A percentile compares a stretch with the other conserved stretches of the same genome.
Evolutionary conservation across 2,113 vertebrate genomes (phyloP).

Genomic region (Myotis davidii): DNA sequence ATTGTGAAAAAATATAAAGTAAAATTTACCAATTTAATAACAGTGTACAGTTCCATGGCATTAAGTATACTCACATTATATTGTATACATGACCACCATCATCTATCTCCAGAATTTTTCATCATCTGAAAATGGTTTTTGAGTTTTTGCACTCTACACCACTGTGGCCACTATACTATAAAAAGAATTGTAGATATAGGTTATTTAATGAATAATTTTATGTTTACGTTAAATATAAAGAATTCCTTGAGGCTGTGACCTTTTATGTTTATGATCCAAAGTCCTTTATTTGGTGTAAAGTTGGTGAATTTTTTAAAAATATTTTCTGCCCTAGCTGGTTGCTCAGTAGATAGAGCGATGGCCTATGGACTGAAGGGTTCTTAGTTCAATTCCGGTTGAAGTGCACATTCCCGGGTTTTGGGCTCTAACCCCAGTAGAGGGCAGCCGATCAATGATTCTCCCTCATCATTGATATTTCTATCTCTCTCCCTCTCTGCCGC

Average conservation of each 20-base stretch:
- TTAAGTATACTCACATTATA: conserved; percentile 27
- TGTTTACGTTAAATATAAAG: conserved; percentile 14
- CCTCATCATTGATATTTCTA: no score
- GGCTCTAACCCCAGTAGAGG: no score
- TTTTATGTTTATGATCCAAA: conserved; percentile 25
- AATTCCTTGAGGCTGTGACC: neutral
- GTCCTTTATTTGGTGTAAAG: neutral
- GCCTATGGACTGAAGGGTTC: no score
- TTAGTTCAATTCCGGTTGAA: no score
- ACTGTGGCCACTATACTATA: neutral
- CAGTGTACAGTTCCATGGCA: neutral
- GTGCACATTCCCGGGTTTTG: no score
- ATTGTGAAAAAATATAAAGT: neutral
- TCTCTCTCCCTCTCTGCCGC: no score
- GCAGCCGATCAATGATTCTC: no score
- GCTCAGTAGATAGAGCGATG: no score
- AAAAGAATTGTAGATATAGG: neutral
- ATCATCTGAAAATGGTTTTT: neutral
- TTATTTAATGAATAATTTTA: conserved; percentile 29
- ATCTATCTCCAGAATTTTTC: conserved; percentile 1
- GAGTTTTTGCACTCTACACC: conserved; percentile 11
- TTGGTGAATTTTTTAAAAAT: conserved; percentile 1
- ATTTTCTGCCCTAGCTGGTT: no score
- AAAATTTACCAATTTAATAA: neutral
- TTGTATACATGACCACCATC: neutral